Conservation (phyloP, 2,888 invertebrate genomes). For the Apeira syringaria region DNA sequence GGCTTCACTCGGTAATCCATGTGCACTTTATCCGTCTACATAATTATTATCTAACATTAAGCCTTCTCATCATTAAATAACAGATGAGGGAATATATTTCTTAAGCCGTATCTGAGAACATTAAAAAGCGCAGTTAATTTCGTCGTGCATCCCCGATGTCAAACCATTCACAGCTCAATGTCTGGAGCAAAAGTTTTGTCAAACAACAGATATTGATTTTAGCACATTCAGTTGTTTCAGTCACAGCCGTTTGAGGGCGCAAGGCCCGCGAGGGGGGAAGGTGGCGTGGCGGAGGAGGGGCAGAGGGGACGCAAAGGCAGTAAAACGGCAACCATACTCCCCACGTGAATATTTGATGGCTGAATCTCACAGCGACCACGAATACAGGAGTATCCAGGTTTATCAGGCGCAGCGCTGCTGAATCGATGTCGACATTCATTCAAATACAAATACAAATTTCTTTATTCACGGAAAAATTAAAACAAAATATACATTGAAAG, state of each 20-base stretch:
- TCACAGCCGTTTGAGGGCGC: slow-evolving; percentile 59
- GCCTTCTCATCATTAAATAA: too few relatives aligned
- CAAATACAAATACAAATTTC: too few relatives aligned
- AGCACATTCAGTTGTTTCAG: slow-evolving; percentile 79
- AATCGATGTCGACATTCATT: slow-evolving; percentile 44
- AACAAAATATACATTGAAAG: too few relatives aligned
- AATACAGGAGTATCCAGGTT: slow-evolving; percentile 51
- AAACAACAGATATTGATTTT: slow-evolving; percentile 79
- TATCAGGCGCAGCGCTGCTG: slow-evolving; percentile 43
- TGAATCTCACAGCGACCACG: slow-evolving; percentile 72
- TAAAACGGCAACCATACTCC: slow-evolving; percentile 75
- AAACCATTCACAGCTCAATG: slow-evolving; percentile 22
- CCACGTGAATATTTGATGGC: slow-evolving; percentile 80
- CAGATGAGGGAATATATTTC: too few relatives aligned
- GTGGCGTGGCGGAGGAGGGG: slow-evolving; percentile 30
- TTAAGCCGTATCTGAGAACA: too few relatives aligned
- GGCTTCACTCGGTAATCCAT: too few relatives aligned
- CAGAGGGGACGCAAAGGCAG: slow-evolving; percentile 54
- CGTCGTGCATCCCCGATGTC: slow-evolving; percentile 14
- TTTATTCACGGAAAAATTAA: too few relatives aligned
- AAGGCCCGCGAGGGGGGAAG: slow-evolving; percentile 38
- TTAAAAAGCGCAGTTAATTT: slow-evolving; percentile 13
- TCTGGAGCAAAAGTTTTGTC: slow-evolving; percentile 59
- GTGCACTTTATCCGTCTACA: too few relatives aligned
- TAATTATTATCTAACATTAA: too few relatives aligned